Conservation (phyloP, 2,113 vertebrate genomes). For the Hemichromis elongatus region DNA sequence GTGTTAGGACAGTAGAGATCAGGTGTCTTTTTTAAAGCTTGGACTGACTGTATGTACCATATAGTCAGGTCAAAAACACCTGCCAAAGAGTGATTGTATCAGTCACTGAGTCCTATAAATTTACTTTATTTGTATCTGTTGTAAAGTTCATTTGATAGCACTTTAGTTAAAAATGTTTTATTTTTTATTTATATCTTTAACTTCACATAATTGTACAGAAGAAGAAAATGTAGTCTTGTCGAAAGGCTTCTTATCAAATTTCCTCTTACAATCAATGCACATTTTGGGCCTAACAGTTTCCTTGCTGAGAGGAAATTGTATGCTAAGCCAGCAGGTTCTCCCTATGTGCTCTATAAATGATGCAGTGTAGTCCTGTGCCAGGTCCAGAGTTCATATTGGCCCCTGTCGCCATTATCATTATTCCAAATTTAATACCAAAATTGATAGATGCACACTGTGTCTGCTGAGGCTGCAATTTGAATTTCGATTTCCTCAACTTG, state of each 20-base stretch:
- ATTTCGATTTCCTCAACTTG: slow-evolving; percentile 33
- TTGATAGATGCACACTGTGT: background rate
- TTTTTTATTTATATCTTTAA: background rate
- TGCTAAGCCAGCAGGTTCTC: background rate
- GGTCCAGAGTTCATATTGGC: slow-evolving; percentile 10
- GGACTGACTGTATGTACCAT: background rate
- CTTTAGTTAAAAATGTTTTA: background rate
- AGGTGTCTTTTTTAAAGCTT: background rate
- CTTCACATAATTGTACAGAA: background rate
- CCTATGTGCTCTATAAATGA: slow-evolving; percentile 15
- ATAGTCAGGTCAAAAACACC: background rate
- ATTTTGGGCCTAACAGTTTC: background rate
- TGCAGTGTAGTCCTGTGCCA: background rate
- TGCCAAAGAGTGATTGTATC: background rate
- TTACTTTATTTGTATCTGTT: background rate
- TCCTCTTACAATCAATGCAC: background rate
- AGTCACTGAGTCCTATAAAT: background rate
- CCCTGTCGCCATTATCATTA: slow-evolving; percentile 26
- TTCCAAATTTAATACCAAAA: slow-evolving; percentile 15
- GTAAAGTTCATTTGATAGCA: background rate
- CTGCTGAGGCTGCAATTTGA: slow-evolving; percentile 12
- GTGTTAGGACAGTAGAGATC: background rate
- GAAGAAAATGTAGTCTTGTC: background rate
- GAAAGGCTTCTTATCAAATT: background rate
- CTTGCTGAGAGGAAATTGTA: background rate